Conservation (phyloP, 1,140 invertebrate genomes). For the Saccostrea echinata region DNA sequence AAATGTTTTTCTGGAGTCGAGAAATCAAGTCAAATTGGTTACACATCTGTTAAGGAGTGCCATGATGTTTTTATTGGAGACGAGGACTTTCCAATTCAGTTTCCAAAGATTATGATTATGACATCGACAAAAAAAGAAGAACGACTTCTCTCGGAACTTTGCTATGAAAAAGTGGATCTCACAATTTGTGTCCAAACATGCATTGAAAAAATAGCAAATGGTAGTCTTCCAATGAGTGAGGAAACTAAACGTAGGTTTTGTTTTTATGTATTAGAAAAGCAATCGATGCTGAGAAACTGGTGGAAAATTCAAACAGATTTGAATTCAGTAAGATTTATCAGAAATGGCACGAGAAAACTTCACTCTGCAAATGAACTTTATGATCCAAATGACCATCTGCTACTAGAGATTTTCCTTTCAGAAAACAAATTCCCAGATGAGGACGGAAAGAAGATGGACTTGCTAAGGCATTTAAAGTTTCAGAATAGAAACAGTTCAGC, state of each 20-base stretch:
- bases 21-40: not conserved
- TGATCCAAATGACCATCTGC: not conserved
- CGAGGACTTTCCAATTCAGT: not conserved
- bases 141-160: not conserved
- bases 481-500: not conserved
- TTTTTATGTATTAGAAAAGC: not conserved
- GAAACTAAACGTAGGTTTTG: not conserved
- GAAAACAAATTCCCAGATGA: not conserved
- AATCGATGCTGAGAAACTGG: not conserved
- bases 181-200: not conserved
- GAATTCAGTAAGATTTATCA: not conserved
- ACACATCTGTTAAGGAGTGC: not conserved
- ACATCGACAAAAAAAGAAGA: not conserved
- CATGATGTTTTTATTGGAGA: not conserved
- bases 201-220: not conserved
- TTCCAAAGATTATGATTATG: not conserved
- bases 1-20: not conserved
- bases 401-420: not conserved
- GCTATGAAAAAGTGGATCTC: not conserved
- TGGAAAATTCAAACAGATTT: not conserved
- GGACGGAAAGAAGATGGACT: not conserved
- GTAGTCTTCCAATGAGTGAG: not conserved
- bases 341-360: not conserved
- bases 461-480: not conserved
- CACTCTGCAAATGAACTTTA: not conserved